Evolutionary conservation across 2,113 vertebrate genomes (phyloP).

Genomic region (Chroicocephalus ridibundus): DNA sequence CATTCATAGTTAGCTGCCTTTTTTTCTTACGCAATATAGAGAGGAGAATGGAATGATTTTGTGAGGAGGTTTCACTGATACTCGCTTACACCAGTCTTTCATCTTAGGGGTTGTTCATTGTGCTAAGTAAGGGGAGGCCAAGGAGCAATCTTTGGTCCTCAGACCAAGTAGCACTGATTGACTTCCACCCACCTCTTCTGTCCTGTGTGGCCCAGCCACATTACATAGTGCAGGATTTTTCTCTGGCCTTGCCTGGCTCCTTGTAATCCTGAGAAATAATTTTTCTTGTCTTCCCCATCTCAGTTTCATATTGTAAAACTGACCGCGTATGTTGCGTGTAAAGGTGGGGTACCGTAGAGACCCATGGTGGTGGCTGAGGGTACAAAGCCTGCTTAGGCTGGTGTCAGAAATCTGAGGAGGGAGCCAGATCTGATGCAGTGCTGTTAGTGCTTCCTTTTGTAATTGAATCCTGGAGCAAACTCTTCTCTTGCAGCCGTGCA

Average conservation of each 20-base stretch:
- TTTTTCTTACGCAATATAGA: neutral
- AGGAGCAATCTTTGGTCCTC: neutral
- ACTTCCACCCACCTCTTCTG: neutral
- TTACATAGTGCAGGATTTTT: neutral
- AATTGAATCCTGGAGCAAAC: neutral
- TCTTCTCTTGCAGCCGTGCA: neutral
- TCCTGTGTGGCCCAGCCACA: neutral
- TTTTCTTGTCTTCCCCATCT: neutral
- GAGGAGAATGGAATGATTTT: neutral
- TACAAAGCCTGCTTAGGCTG: neutral
- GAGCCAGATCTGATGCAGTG: neutral
- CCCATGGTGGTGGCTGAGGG: neutral
- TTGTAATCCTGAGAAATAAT: neutral
- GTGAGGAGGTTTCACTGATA: neutral
- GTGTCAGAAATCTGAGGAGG: neutral
- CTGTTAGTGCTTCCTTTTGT: neutral
- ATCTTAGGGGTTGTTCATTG: neutral
- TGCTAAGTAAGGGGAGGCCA: neutral
- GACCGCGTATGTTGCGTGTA: accelerated
- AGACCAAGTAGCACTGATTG: neutral
- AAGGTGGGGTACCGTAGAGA: accelerated
- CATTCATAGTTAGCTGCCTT: neutral
- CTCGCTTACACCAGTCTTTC: neutral
- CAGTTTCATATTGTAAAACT: neutral
- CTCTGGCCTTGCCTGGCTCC: neutral